Evolutionary conservation across 2,888 invertebrate species (phyloP).

Genomic region (Drosophila paucipuncta): DNA sequence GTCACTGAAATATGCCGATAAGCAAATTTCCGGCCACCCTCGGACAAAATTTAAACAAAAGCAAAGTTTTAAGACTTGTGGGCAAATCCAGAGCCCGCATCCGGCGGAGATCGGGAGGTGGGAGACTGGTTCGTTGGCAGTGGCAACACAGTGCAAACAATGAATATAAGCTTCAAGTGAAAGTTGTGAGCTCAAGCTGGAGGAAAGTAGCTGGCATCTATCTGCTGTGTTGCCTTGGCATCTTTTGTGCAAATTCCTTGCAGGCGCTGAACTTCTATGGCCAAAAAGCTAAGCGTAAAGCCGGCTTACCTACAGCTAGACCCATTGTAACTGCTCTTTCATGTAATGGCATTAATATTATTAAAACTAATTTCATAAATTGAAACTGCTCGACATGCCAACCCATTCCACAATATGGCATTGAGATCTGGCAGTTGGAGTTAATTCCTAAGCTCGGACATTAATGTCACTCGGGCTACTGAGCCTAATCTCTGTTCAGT

Average conservation of each 20-base stretch:
- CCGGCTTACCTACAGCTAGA: conserved; percentile 63
- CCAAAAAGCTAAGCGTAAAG: conserved; percentile 69
- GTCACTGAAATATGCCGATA: conserved; percentile 73
- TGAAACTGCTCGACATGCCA: conserved; percentile 45
- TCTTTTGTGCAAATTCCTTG: conserved; percentile 70
- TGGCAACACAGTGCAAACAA: conserved; percentile 71
- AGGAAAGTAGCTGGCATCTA: background rate
- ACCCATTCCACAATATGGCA: background rate
- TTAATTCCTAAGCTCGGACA: conserved; percentile 22
- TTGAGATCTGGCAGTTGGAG: conserved; percentile 10
- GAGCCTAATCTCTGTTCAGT: background rate
- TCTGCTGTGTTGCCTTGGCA: conserved; percentile 66
- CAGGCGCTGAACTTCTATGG: conserved; percentile 68
- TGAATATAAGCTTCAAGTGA: conserved; percentile 68
- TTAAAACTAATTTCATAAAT: conserved; percentile 79
- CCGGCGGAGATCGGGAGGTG: background rate
- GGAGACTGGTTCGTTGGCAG: conserved; percentile 51
- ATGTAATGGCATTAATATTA: conserved; percentile 76
- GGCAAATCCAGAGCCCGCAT: conserved; percentile 38
- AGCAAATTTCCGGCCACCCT: conserved; percentile 76
- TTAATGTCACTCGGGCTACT: background rate
- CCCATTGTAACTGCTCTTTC: conserved; percentile 50
- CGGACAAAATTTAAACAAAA: conserved; percentile 77
- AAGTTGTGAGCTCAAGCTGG: conserved; percentile 24
- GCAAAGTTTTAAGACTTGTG: conserved; percentile 71